These are phyloP conservation scores for Archivesica marissinica DNA, from an alignment of 1,140 invertebrate species.

Conservation along the genomic window DNA sequence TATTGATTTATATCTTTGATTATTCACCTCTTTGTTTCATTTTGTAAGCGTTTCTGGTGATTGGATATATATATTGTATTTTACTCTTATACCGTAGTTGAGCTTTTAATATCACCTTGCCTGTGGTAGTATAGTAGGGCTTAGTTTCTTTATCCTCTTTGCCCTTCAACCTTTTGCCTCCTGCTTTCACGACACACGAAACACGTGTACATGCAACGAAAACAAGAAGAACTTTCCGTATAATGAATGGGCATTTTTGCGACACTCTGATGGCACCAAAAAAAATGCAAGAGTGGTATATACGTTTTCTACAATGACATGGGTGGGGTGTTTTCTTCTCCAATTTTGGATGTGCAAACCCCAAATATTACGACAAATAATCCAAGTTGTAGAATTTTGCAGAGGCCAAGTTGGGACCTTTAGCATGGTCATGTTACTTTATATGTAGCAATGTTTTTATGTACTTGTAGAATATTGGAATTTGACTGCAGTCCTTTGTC, in stretches of 20 bases:
- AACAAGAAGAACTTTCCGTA: neutral
- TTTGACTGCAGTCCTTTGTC: constrained; percentile 39
- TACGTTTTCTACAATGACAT: too few species aligned
- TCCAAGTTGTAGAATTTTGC: constrained; percentile 2
- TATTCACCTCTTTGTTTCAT: constrained; percentile 40
- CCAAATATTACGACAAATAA: too few species aligned
- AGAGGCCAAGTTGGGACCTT: constrained; percentile 50
- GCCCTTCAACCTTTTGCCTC: constrained; percentile 28
- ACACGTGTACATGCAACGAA: constrained; percentile 62
- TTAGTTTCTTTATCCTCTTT: constrained; percentile 18
- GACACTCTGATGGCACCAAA: too few species aligned
- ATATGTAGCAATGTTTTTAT: constrained; percentile 56
- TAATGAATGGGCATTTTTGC: too few species aligned
- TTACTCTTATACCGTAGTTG: constrained; percentile 30
- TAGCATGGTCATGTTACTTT: constrained; percentile 36
- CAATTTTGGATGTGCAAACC: too few species aligned
- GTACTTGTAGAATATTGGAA: constrained; percentile 40
- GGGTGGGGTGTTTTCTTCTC: too few species aligned
- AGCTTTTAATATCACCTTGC: constrained; percentile 45
- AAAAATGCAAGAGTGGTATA: too few species aligned
- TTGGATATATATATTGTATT: constrained; percentile 39
- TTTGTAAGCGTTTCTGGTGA: constrained; percentile 55
- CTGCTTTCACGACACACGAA: constrained; percentile 63
- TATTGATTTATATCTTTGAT: constrained; percentile 41
- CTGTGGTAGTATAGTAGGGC: constrained; percentile 33